Percentiles rank a stretch among this genome's conserved stretches.
Evolutionary conservation across 1,140 invertebrate species (phyloP).

Genomic region (Drosophila nigromelanica): DNA sequence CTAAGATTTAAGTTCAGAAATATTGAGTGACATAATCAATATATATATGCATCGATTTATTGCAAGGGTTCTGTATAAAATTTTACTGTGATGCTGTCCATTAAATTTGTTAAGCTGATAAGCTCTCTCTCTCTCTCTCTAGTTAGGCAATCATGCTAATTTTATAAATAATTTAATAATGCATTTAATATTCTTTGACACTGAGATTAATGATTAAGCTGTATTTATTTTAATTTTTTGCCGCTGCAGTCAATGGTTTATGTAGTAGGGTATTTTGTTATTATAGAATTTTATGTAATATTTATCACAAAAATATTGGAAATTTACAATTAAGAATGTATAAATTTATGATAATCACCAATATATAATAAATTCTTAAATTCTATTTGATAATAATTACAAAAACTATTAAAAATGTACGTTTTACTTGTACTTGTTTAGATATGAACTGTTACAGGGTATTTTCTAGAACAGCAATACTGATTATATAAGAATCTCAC

Average conservation of each 20-base stretch:
- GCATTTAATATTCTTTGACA: neutral
- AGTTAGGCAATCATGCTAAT: slow-evolving; percentile 17
- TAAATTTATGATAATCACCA: no score
- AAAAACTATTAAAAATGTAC: no score
- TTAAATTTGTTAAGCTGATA: slow-evolving; percentile 8
- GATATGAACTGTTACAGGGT: neutral
- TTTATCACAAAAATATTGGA: no score
- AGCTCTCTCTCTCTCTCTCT: neutral
- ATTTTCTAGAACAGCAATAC: neutral
- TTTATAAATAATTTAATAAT: slow-evolving; percentile 29
- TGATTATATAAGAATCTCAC: neutral
- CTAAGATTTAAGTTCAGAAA: no score
- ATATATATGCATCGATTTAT: no score
- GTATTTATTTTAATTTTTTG: neutral
- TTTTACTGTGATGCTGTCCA: neutral
- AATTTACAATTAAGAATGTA: no score
- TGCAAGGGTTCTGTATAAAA: neutral
- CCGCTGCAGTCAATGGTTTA: neutral
- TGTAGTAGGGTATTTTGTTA: neutral
- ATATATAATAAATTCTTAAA: no score
- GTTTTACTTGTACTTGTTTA: neutral
- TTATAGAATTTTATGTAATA: no score
- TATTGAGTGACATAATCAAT: no score
- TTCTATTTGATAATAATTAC: no score
- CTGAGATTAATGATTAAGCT: slow-evolving; percentile 1